These are phyloP conservation scores for Ophioninae sp. DNA, from an alignment of 2,888 invertebrate species.

Conservation along the genomic window DNA sequence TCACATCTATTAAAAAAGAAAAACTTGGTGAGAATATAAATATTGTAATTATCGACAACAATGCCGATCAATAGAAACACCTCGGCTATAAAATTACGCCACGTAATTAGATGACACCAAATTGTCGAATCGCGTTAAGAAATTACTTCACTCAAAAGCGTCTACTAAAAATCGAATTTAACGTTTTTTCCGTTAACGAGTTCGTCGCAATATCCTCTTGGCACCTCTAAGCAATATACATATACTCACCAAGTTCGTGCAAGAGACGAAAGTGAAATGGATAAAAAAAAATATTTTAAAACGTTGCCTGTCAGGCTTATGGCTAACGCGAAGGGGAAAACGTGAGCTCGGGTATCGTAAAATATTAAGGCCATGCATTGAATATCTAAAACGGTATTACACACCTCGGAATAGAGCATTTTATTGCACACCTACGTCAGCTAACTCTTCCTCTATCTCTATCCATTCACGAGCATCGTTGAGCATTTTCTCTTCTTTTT, in stretches of 20 bases:
- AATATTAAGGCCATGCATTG: slow-evolving; percentile 53
- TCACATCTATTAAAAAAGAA: not conserved
- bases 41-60: not conserved
- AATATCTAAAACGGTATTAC: slow-evolving; percentile 57
- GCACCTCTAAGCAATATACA: not conserved
- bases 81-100: not conserved
- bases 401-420: slow-evolving; percentile 18
- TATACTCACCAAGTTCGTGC: not conserved
- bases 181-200: not conserved
- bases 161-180: not conserved
- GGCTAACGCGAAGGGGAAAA: not conserved
- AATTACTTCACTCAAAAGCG: not conserved
- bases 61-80: not conserved
- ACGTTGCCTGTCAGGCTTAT: slow-evolving; percentile 23
- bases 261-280: slow-evolving; percentile 18
- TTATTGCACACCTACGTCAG: slow-evolving; percentile 8
- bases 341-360: slow-evolving; percentile 34
- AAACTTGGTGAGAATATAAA: no score
- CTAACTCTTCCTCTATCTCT: slow-evolving; percentile 4
- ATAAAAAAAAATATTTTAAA: slow-evolving; percentile 24
- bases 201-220: not conserved
- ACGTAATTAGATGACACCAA: not conserved
- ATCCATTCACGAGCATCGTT: not conserved
- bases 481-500: slow-evolving; percentile 1
- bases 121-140: not conserved